phyloP scores from a whole-genome alignment of 92 coral and sea anemone species.

The Actinernus sp. region DNA sequence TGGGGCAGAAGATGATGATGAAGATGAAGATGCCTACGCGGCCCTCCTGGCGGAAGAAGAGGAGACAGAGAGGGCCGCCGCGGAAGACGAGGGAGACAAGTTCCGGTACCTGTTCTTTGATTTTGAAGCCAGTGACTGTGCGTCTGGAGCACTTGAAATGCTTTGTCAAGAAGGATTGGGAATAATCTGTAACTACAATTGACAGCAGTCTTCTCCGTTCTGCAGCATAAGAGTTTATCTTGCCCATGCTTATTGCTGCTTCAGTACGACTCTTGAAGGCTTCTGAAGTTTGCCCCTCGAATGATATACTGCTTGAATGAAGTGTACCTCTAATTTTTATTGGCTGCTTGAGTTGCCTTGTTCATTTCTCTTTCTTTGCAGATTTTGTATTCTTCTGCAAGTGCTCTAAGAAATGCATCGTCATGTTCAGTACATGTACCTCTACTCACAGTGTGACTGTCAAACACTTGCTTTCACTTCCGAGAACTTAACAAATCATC shows the following conservation, averaged over 20 bases:
- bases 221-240: constrained; percentile 12
- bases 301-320: constrained; percentile 15
- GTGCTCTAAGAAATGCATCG: neutral
- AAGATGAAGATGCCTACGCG: no score
- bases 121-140: constrained; percentile 57
- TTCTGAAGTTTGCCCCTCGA: constrained; percentile 6
- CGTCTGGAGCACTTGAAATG: constrained; percentile 23
- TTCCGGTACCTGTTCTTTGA: no score
- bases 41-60: no score
- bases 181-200: constrained; percentile 43
- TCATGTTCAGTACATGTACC: neutral
- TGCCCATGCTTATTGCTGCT: constrained; percentile 18
- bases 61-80: no score
- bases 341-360: constrained; percentile 21
- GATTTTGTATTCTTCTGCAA: constrained; percentile 27
- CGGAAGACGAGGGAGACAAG: no score
- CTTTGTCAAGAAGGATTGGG: constrained; percentile 8
- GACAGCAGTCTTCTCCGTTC: constrained; percentile 43
- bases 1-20: no score
- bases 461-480: neutral
- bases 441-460: neutral
- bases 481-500: neutral
- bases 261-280: constrained; percentile 6
- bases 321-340: constrained; percentile 15
- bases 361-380: constrained; percentile 37